Evolutionary conservation across 2,113 vertebrate species (phyloP).

Genomic region (Gopherus flavomarginatus): DNA sequence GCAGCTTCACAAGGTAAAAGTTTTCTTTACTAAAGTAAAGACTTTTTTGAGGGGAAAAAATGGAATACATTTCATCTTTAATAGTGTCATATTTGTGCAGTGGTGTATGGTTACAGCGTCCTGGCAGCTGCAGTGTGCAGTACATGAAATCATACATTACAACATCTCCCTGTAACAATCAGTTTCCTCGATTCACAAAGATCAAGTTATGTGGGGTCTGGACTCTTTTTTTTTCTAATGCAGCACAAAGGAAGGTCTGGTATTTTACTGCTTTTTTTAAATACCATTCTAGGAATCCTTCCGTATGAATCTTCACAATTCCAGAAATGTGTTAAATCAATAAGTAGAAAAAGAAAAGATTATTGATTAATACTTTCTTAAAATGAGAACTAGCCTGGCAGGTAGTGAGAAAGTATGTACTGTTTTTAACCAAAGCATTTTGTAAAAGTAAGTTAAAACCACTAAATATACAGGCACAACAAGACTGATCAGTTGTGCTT

Average conservation of each 20-base stretch:
- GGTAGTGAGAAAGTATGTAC: constrained; percentile 39
- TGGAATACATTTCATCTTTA: neutral
- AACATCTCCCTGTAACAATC: neutral
- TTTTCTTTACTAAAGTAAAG: constrained; percentile 48
- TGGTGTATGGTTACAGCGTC: neutral
- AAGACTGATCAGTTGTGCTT: constrained; percentile 25
- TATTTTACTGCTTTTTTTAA: neutral
- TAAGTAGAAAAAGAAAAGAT: constrained; percentile 19
- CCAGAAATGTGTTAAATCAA: constrained; percentile 61
- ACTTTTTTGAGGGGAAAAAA: neutral
- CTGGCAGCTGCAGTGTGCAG: neutral
- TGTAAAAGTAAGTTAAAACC: constrained; percentile 51
- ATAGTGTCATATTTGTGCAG: constrained; percentile 23
- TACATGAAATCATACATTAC: neutral
- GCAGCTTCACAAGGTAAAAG: constrained; percentile 89
- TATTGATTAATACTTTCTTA: constrained; percentile 61
- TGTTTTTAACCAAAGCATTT: constrained; percentile 58
- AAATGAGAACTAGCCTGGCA: constrained; percentile 53
- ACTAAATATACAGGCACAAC: constrained; percentile 9
- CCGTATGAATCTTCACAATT: constrained; percentile 24
- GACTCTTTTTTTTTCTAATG: constrained; percentile 22
- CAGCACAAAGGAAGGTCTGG: neutral
- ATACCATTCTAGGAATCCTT: neutral
- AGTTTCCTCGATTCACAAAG: neutral
- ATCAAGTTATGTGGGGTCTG: neutral